Evolutionary conservation across 2,797 vertebrate genomes (phyloP).

Genomic region (Manis pentadactyla): DNA sequence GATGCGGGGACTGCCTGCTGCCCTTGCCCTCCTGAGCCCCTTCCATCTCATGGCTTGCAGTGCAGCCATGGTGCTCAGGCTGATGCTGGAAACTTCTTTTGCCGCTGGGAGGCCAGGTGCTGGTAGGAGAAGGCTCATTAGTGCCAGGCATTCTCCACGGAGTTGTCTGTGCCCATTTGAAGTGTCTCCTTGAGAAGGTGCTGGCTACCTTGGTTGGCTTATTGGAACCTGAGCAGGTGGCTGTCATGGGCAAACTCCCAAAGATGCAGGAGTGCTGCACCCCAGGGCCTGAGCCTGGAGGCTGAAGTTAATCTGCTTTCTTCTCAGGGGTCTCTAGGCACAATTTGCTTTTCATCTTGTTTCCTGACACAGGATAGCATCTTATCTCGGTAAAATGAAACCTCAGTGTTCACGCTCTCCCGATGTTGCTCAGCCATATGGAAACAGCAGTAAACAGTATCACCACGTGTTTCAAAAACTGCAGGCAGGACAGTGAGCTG

Average conservation of each 20-base stretch:
- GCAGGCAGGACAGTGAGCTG: neutral
- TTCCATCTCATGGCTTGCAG: constrained; percentile 34
- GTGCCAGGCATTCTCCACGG: constrained; percentile 56
- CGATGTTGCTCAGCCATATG: neutral
- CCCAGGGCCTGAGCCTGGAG: neutral
- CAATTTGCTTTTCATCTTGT: neutral
- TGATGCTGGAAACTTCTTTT: constrained; percentile 49
- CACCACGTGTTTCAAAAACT: neutral
- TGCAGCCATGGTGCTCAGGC: constrained; percentile 37
- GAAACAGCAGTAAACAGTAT: neutral
- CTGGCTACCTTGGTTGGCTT: constrained; percentile 38
- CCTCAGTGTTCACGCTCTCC: accelerated
- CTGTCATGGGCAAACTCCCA: constrained; percentile 41
- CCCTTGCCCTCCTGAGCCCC: neutral
- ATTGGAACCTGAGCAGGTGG: constrained; percentile 53
- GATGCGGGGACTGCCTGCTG: neutral
- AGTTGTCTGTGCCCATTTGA: neutral
- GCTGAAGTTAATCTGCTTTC: neutral
- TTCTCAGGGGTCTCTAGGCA: neutral
- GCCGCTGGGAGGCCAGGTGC: constrained; percentile 56
- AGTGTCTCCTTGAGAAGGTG: constrained; percentile 50
- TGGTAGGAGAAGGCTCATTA: constrained; percentile 63
- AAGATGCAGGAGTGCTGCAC: neutral
- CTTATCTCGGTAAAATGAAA: neutral
- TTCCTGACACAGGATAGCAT: constrained; percentile 1